Percentiles rank a stretch among this genome's conserved stretches.
These are phyloP conservation scores for Podargus strigoides DNA, from an alignment of 2,797 vertebrate genomes.

Conservation along the genomic window DNA sequence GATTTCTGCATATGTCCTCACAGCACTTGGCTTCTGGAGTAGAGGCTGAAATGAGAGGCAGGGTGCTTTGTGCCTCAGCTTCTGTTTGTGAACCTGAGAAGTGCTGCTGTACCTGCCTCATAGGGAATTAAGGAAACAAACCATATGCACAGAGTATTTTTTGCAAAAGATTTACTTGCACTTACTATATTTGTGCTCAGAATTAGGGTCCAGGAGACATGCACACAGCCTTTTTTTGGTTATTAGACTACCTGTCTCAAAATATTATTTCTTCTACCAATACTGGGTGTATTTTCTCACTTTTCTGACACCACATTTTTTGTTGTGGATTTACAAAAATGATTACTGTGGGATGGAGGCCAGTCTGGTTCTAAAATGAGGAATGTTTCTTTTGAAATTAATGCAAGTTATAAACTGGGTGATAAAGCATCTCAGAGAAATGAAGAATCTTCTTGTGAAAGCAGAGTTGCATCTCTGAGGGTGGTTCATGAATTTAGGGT, in stretches of 20 bases:
- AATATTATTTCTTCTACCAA: neutral
- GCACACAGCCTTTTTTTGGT: neutral
- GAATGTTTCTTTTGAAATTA: neutral
- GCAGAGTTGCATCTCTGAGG: neutral
- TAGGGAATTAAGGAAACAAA: neutral
- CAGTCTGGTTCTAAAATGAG: neutral
- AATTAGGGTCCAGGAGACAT: neutral
- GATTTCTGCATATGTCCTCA: neutral
- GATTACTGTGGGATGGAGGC: neutral
- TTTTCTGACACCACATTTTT: neutral
- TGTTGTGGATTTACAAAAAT: neutral
- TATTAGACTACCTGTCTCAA: neutral
- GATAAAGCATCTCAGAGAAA: neutral
- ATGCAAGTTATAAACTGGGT: neutral
- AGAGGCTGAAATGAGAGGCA: neutral
- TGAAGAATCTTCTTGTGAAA: neutral
- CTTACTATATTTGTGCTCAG: neutral
- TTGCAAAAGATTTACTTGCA: neutral
- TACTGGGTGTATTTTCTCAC: neutral
- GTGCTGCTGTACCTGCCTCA: neutral
- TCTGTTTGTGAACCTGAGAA: neutral
- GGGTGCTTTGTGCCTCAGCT: neutral
- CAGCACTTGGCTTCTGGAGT: neutral
- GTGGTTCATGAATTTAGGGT: neutral
- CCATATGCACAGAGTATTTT: neutral